Percentiles rank a stretch among this genome's conserved stretches.
These are phyloP conservation scores for Agonopterix heracliana DNA, from an alignment of 2,888 invertebrate genomes.

Conservation along the genomic window DNA sequence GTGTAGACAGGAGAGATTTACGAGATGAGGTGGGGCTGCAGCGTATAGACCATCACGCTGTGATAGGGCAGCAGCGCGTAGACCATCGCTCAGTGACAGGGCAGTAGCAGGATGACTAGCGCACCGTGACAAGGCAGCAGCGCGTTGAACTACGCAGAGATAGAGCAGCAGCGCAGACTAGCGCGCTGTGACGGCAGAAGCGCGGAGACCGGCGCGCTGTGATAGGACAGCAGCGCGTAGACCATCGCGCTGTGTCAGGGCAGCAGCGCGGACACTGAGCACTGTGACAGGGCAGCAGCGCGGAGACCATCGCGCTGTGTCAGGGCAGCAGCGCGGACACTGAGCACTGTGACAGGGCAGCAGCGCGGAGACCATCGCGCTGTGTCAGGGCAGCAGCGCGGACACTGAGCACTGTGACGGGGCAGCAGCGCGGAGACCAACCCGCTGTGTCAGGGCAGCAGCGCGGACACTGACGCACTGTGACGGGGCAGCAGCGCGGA, in stretches of 20 bases:
- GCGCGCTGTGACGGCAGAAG: conserved; percentile 3
- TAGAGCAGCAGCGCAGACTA: too few relatives aligned
- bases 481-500: conserved; percentile 8
- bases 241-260: too few relatives aligned
- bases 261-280: too few relatives aligned
- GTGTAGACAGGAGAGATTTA: too few relatives aligned
- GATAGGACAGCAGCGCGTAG: background rate
- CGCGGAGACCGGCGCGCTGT: conserved; percentile 6
- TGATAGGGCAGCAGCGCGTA: too few relatives aligned
- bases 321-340: background rate
- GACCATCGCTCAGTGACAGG: too few relatives aligned
- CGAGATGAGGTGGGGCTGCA: too few relatives aligned
- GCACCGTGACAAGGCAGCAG: background rate
- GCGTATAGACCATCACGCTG: too few relatives aligned
- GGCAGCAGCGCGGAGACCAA: conserved; percentile 9
- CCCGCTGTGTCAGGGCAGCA: conserved; percentile 10
- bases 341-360: conserved; percentile 8
- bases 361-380: conserved; percentile 3
- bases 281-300: too few relatives aligned
- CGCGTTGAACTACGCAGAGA: background rate
- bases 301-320: too few relatives aligned
- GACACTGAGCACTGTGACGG: conserved; percentile 2
- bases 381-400: conserved; percentile 12
- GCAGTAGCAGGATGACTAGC: too few relatives aligned
- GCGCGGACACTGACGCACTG: conserved; percentile 1